phyloP scores from a whole-genome alignment of 2,888 invertebrate genomes.

The Perizoma affinitatum region DNA sequence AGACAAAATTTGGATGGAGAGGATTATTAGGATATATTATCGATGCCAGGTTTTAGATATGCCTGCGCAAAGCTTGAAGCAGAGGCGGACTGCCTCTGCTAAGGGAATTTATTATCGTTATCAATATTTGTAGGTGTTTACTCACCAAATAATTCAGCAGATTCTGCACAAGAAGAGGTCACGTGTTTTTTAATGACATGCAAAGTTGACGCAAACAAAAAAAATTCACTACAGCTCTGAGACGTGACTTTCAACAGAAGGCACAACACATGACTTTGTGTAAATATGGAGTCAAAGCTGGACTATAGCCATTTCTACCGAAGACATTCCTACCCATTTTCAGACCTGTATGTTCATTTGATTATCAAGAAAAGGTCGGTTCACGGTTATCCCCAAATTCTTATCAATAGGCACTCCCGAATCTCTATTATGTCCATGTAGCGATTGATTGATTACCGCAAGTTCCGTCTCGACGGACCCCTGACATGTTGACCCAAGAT shows the following conservation, averaged over 20 bases:
- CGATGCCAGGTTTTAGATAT: no score
- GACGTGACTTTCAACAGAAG: conserved; percentile 12
- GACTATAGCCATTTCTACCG: no score
- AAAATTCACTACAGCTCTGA: conserved; percentile 4
- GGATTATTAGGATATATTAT: no score
- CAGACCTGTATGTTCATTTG: neutral
- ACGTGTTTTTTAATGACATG: conserved; percentile 19
- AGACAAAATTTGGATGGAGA: no score
- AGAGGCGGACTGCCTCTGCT: no score
- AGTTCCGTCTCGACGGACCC: conserved; percentile 61
- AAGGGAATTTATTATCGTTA: no score
- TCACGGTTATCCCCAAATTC: conserved; percentile 13
- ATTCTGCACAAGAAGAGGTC: conserved; percentile 2
- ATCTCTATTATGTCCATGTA: conserved; percentile 25
- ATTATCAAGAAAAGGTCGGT: neutral
- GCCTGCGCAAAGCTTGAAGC: no score
- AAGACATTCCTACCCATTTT: neutral
- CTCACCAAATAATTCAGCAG: neutral
- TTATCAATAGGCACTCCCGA: conserved; percentile 26
- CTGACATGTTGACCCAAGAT: conserved; percentile 48
- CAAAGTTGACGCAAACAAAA: conserved; percentile 15
- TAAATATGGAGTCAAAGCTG: no score
- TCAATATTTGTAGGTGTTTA: no score
- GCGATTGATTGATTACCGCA: conserved; percentile 62
- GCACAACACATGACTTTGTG: neutral